Conservation (phyloP, 23 tunicate species). For the Trididemnum nubilum region DNA sequence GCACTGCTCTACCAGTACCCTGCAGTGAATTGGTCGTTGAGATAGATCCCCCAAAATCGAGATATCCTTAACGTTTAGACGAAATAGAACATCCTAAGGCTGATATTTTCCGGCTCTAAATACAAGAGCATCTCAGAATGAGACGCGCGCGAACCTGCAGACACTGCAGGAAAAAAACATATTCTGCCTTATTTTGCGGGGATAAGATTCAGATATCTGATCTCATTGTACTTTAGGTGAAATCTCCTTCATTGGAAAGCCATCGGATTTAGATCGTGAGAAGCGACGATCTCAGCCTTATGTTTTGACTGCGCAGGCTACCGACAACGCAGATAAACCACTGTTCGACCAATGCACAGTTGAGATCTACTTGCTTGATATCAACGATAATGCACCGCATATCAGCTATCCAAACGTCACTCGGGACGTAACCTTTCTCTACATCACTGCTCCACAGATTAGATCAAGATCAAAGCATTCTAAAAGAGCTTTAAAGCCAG, state of each 20-base stretch:
- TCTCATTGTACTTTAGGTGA: conserved; percentile 75
- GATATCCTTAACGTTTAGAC: too few species aligned
- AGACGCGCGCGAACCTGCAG: too few species aligned
- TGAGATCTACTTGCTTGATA: conserved; percentile 60
- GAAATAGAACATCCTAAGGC: too few species aligned
- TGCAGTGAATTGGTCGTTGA: too few species aligned
- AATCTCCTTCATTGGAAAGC: conserved; percentile 61
- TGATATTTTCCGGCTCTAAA: too few species aligned
- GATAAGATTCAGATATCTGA: too few species aligned
- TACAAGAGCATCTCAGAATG: too few species aligned
- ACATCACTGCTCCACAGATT: conserved; percentile 31
- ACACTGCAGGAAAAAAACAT: too few species aligned
- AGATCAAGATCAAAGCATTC: neutral
- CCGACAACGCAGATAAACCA: conserved; percentile 53
- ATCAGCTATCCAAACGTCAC: conserved; percentile 67
- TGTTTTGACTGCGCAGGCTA: conserved; percentile 50
- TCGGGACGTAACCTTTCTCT: conserved; percentile 51
- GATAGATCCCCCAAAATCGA: too few species aligned
- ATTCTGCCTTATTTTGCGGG: too few species aligned
- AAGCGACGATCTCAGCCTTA: conserved; percentile 43
- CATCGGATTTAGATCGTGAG: conserved; percentile 64
- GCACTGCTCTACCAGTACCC: too few species aligned
- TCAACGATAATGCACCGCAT: conserved; percentile 77
- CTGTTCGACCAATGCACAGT: conserved; percentile 32
- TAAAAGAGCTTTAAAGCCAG: neutral